Conservation (phyloP, 2,797 vertebrate genomes). For the Atherinosoma microstoma region DNA sequence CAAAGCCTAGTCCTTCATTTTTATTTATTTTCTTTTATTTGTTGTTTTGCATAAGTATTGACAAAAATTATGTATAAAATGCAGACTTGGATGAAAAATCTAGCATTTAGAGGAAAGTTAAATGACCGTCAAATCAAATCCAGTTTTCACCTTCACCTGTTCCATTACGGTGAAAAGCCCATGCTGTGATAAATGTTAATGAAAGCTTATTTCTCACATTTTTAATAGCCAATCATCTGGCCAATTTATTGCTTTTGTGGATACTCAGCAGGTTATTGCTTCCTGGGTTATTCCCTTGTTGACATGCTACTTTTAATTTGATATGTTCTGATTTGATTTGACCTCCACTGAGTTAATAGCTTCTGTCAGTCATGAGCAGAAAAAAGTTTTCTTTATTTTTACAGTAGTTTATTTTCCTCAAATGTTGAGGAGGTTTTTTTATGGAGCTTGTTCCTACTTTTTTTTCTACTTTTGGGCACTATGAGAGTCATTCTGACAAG, state of each 20-base stretch:
- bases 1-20: slow-evolving; percentile 3
- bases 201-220: slow-evolving; percentile 65
- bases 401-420: slow-evolving; percentile 19
- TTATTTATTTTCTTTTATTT: not conserved
- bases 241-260: slow-evolving; percentile 62
- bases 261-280: slow-evolving; percentile 50
- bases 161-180: slow-evolving; percentile 55
- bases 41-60: not conserved
- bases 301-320: slow-evolving; percentile 63
- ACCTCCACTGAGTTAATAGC: slow-evolving; percentile 57
- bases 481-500: slow-evolving; percentile 18
- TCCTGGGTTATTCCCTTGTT: slow-evolving; percentile 44
- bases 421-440: slow-evolving; percentile 4
- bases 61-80: slow-evolving; percentile 1
- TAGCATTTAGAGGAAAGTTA: slow-evolving; percentile 35
- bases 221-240: slow-evolving; percentile 67
- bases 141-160: slow-evolving; percentile 52
- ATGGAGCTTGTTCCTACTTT: not conserved
- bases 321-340: slow-evolving; percentile 61
- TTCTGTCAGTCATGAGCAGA: slow-evolving; percentile 52
- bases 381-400: slow-evolving; percentile 29
- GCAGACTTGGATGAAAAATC: slow-evolving; percentile 7
- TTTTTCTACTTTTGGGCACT: slow-evolving; percentile 10
- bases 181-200: slow-evolving; percentile 55
- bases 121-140: slow-evolving; percentile 28